Conservation (phyloP, 2,113 vertebrate genomes). For the Aphyosemion australe region DNA sequence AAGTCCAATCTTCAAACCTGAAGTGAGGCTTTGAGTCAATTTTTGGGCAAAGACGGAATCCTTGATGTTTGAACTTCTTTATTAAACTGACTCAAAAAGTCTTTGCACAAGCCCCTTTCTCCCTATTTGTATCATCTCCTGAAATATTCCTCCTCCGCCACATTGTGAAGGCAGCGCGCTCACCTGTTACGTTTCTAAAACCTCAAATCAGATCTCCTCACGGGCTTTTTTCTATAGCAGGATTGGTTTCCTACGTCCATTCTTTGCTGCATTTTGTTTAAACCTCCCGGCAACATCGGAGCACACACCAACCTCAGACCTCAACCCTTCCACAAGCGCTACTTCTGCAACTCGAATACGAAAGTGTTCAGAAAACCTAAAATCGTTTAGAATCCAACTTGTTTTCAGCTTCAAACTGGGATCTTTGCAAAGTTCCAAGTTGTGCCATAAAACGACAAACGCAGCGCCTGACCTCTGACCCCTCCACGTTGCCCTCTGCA, state of each 20-base stretch:
- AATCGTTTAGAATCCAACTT: not conserved
- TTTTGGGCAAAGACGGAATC: conserved; percentile 43
- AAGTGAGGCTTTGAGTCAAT: conserved; percentile 53
- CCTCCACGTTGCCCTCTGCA: conserved; percentile 42
- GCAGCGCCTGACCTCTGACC: conserved; percentile 11
- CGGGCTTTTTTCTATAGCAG: conserved; percentile 7
- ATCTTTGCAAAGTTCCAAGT: conserved; percentile 35
- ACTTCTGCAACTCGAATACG: conserved; percentile 19
- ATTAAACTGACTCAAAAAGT: conserved; percentile 47
- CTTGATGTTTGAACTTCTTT: conserved; percentile 33
- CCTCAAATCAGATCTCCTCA: not conserved
- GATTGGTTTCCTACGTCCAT: not conserved
- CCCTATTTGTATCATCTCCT: conserved; percentile 34
- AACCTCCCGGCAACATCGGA: not conserved
- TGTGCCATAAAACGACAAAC: conserved; percentile 25
- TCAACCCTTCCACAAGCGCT: conserved; percentile 24
- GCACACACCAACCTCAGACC: conserved; percentile 27
- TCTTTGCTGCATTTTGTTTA: conserved; percentile 10
- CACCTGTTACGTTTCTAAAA: conserved; percentile 26
- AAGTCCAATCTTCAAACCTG: conserved; percentile 44
- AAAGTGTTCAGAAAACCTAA: conserved; percentile 3
- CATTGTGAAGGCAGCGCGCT: conserved; percentile 40
- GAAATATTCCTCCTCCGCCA: conserved; percentile 45
- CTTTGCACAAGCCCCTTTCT: conserved; percentile 69
- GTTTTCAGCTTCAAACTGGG: conserved; percentile 24